These are phyloP conservation scores for Grantiella picta DNA, from an alignment of 2,113 vertebrate species.

Conservation along the genomic window DNA sequence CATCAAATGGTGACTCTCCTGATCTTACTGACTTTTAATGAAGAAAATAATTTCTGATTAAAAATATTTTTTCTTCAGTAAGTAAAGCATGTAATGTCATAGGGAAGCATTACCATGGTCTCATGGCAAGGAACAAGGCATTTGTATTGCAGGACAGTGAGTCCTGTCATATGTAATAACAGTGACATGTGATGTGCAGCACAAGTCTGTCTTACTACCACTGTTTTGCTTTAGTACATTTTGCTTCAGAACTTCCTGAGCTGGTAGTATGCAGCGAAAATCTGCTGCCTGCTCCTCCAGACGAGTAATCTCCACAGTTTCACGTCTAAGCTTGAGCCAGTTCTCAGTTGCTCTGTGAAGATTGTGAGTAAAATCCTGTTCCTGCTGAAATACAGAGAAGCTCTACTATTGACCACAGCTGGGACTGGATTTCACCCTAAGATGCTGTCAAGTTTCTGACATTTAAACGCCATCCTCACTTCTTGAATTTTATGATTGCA, in stretches of 20 bases:
- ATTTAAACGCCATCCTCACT: not conserved
- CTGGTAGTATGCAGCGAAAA: not conserved
- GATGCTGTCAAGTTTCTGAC: constrained; percentile 1
- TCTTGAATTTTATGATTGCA: not conserved
- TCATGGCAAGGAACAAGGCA: fast-evolving
- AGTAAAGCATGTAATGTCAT: not conserved
- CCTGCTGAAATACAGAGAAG: not conserved
- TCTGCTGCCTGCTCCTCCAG: not conserved
- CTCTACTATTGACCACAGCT: constrained; percentile 21
- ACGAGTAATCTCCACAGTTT: not conserved
- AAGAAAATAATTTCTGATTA: not conserved
- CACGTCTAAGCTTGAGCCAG: not conserved
- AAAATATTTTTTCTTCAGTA: not conserved
- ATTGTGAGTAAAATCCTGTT: not conserved
- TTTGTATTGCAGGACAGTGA: not conserved
- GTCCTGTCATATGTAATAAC: not conserved
- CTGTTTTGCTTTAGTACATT: not conserved
- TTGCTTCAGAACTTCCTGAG: not conserved
- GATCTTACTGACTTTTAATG: not conserved
- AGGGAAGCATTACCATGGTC: not conserved
- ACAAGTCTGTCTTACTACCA: not conserved
- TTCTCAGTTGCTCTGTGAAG: not conserved
- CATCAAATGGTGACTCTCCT: not conserved
- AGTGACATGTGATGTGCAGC: not conserved
- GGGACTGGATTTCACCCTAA: not conserved